Percentiles rank a stretch among this genome's conserved stretches.
Evolutionary conservation across 92 coral and sea anemone genomes (phyloP).

Genomic region (Actinostola sp.): DNA sequence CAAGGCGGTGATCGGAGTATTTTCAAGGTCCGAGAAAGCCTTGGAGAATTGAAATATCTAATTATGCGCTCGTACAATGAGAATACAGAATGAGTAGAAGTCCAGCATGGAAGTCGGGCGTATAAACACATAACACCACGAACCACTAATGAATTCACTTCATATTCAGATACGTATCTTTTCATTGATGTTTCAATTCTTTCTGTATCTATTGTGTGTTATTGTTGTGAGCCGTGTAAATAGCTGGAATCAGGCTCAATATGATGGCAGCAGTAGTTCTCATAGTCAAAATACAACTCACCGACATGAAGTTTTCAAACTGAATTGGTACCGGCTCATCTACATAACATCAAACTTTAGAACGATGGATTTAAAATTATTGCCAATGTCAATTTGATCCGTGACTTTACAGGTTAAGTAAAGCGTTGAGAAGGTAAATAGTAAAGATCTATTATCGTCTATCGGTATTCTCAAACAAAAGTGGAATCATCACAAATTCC

Average conservation of each 20-base stretch:
- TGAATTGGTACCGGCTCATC: not conserved
- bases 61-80: slow-evolving; percentile 15
- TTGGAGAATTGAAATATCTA: slow-evolving; percentile 40
- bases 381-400: not conserved
- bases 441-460: slow-evolving; percentile 10
- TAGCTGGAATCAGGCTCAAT: not conserved
- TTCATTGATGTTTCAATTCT: not conserved
- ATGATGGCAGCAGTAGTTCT: not conserved
- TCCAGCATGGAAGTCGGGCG: slow-evolving; percentile 21
- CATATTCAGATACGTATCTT: slow-evolving; percentile 1
- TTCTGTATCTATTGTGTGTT: slow-evolving; percentile 3
- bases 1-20: not conserved
- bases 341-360: slow-evolving; percentile 1
- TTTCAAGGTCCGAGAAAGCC: slow-evolving; percentile 12
- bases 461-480: slow-evolving; percentile 28
- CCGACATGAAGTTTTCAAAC: slow-evolving; percentile 6
- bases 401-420: too few species aligned
- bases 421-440: not conserved
- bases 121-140: slow-evolving; percentile 13
- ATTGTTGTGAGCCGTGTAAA: not conserved
- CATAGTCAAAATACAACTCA: not conserved
- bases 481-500: slow-evolving; percentile 2
- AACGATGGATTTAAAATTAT: not conserved
- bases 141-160: slow-evolving; percentile 27
- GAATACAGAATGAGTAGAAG: too few species aligned